phyloP scores from a whole-genome alignment of 23 tunicate species.

The Styela clava region DNA sequence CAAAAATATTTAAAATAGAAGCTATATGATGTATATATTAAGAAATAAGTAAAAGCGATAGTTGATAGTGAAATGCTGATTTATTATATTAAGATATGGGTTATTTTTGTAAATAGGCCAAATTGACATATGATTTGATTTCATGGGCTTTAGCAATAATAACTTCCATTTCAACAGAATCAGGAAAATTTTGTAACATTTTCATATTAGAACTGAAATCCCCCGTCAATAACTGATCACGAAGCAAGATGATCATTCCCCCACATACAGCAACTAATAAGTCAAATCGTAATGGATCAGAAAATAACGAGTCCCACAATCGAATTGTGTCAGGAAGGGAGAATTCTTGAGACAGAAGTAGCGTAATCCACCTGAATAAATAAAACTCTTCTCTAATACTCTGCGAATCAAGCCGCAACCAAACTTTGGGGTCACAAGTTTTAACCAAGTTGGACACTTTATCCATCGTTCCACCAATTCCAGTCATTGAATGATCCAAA shows the following conservation, averaged over 20 bases:
- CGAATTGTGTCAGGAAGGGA: conserved; percentile 86
- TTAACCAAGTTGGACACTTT: conserved; percentile 30
- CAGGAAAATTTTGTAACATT: conserved; percentile 75
- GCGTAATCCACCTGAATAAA: conserved; percentile 91
- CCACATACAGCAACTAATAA: conserved; percentile 62
- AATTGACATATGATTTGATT: neutral
- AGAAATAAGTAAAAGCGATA: no score
- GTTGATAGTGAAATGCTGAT: no score
- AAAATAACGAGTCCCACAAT: conserved; percentile 89
- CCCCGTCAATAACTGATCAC: conserved; percentile 43
- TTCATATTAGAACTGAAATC: conserved; percentile 86
- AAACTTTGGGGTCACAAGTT: conserved; percentile 24
- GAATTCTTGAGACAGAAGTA: conserved; percentile 96
- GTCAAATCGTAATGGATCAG: conserved; percentile 65
- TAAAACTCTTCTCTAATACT: conserved; percentile 69
- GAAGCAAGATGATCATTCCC: conserved; percentile 76
- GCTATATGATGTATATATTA: no score
- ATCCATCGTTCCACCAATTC: conserved; percentile 76
- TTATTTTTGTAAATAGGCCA: neutral
- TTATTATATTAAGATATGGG: no score
- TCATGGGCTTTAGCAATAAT: conserved; percentile 42
- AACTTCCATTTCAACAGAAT: conserved; percentile 11
- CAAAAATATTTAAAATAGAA: no score
- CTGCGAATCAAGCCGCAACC: conserved; percentile 34
- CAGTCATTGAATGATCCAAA: conserved; percentile 60